Base-by-base conservation (phyloP, 2,888 invertebrate species). In the Macrostomum cliftonense region DNA sequence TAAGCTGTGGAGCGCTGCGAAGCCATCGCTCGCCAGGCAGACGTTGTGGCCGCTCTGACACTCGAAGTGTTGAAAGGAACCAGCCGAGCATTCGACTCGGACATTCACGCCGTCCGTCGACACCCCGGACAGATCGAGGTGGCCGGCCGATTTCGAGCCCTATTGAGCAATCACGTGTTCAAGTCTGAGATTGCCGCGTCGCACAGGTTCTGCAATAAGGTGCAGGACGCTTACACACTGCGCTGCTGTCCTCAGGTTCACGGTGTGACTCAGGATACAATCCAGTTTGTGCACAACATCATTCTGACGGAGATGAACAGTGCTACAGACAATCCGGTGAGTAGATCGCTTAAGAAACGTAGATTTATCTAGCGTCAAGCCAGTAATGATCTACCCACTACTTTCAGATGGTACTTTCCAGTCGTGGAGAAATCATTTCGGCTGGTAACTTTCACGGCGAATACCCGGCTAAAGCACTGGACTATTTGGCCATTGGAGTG, bases 361-460 rank as follows among this genome's bases (percentile, higher is more conserved):
- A 7, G 28, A 28, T 28, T 28, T 28, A n/a, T n/a, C n/a, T n/a
- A n/a, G n/a, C n/a, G n/a, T n/a, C n/a, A n/a, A n/a, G n/a, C n/a
- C 28, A 28, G 9, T 9, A 28, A 9, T 28, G 28, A 28, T 28
- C 28, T 28, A 28, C 28, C n/a, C n/a, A n/a, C n/a, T n/a, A n/a
- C n/a, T n/a, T n/a, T n/a, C 37, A 68, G 70, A 65, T 71, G 63
- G 64, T 71, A 11, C 66, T 71, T 57, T 61, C 62, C 11, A 70
- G 71, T 2, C 55, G 57, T 14, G 75, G 73, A 37, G 77, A 78
- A 62, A 77, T 78, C 43, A 75, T 79, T 51, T 78, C 78, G 7
- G 78, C 77, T 5, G 79, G 79, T 43, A 79, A 79, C 63, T 79
- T 79, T 63, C 79, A 79, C 58, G 79, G 79, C 7, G 79, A 79